A percentile compares a stretch with the other conserved stretches of the same genome.
These are phyloP conservation scores for Cheilosia impressa DNA, from an alignment of 2,888 invertebrate species.

Conservation along the genomic window DNA sequence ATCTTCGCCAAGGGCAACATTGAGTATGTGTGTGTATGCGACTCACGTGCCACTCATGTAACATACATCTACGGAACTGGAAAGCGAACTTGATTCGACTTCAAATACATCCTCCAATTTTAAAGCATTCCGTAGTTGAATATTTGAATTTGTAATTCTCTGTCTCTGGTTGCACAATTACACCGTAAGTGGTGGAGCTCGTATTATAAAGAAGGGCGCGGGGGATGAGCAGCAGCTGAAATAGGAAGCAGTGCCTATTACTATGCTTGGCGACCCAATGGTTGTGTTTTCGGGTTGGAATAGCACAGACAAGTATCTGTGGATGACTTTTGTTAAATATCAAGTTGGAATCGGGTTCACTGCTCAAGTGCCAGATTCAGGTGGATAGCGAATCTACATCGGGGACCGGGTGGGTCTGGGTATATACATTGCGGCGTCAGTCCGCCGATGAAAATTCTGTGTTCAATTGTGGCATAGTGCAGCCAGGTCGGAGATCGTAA, in stretches of 20 bases:
- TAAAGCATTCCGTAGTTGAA: slow-evolving; percentile 52
- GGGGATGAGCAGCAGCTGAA: background rate
- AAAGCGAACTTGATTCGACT: slow-evolving; percentile 58
- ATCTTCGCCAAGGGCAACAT: background rate
- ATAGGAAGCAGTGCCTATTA: background rate
- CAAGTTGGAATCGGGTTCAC: slow-evolving; percentile 16
- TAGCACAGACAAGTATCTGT: background rate
- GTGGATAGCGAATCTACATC: slow-evolving; percentile 18
- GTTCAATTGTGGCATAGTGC: background rate
- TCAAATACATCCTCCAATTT: slow-evolving; percentile 46
- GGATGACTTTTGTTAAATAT: slow-evolving; percentile 41
- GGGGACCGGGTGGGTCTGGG: background rate
- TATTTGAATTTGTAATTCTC: slow-evolving; percentile 67
- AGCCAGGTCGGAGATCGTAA: slow-evolving; percentile 28
- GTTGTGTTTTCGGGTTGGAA: slow-evolving; percentile 16
- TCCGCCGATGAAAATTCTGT: slow-evolving; percentile 45
- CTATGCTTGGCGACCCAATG: background rate
- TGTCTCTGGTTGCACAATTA: slow-evolving; percentile 66
- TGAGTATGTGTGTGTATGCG: background rate
- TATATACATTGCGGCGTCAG: background rate
- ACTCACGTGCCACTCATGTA: slow-evolving; percentile 44
- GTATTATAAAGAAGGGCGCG: background rate
- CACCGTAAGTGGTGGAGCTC: slow-evolving; percentile 49
- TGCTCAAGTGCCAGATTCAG: slow-evolving; percentile 24
- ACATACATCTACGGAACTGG: slow-evolving; percentile 17